These are phyloP conservation scores for Choloepus hoffmanni DNA, from an alignment of 2,113 vertebrate genomes.

Conservation along the genomic window DNA sequence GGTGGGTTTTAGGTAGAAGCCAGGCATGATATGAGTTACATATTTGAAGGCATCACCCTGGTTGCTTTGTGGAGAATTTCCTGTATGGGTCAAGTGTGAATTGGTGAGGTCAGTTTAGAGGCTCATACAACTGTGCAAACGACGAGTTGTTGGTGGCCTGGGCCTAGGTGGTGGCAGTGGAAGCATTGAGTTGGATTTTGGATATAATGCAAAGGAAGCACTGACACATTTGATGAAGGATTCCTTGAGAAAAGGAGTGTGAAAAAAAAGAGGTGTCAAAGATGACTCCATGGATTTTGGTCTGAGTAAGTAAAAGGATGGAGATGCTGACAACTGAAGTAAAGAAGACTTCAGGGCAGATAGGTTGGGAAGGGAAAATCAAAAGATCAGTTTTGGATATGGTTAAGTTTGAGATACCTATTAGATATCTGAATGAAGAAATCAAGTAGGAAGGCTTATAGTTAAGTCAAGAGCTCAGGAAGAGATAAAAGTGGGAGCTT, in stretches of 20 bases:
- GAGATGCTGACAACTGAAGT: not conserved
- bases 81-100: not conserved
- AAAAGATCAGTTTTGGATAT: not conserved
- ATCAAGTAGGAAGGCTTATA: not conserved
- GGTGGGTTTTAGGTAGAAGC: not conserved
- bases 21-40: not conserved
- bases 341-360: not conserved
- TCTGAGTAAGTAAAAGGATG: not conserved
- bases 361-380: not conserved
- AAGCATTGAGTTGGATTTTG: not conserved
- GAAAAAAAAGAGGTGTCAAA: not conserved
- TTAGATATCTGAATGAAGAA: not conserved
- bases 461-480: not conserved
- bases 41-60: not conserved
- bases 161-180: not conserved
- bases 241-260: slow-evolving; percentile 9
- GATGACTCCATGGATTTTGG: not conserved
- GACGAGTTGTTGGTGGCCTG: not conserved
- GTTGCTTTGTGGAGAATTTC: not conserved
- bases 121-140: not conserved
- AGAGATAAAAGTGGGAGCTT: not conserved
- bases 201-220: not conserved
- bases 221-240: slow-evolving; percentile 2
- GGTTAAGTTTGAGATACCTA: not conserved
- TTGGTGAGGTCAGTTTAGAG: not conserved